Conservation (phyloP, 2,797 vertebrate genomes). For the Chaenodraco wilsoni region DNA sequence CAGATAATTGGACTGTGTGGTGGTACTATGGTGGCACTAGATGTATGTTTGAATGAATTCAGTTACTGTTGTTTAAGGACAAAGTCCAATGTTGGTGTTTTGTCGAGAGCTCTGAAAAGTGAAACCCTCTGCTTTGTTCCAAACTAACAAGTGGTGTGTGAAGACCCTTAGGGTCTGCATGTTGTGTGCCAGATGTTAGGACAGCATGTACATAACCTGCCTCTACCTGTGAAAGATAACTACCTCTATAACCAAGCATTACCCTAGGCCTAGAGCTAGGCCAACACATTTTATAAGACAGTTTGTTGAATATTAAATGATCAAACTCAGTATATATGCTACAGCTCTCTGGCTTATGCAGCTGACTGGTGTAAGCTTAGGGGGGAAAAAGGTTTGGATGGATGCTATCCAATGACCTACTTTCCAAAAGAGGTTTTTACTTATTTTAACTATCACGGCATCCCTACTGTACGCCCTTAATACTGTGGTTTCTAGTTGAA, state of each 20-base stretch:
- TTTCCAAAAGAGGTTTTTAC: constrained; percentile 73
- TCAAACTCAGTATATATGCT: constrained; percentile 18
- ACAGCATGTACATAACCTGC: constrained; percentile 3
- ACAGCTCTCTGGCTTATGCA: constrained; percentile 16
- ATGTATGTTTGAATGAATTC: constrained; percentile 15
- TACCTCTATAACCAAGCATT: neutral
- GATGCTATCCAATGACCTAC: constrained; percentile 78
- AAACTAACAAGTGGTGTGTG: constrained; percentile 22
- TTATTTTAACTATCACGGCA: constrained; percentile 45
- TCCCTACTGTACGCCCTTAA: constrained; percentile 18
- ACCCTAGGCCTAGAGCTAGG: neutral
- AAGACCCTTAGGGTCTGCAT: constrained; percentile 14
- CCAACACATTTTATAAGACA: neutral
- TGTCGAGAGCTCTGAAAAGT: constrained; percentile 16
- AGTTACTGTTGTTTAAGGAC: constrained; percentile 13
- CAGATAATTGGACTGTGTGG: neutral
- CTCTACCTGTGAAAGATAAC: constrained; percentile 42
- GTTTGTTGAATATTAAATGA: neutral
- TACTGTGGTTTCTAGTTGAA: neutral
- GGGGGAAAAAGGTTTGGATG: constrained; percentile 40
- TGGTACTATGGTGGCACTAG: neutral
- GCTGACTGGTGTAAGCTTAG: constrained; percentile 52
- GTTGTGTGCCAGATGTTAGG: constrained; percentile 32
- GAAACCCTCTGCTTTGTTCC: constrained; percentile 22
- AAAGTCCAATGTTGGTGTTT: constrained; percentile 6